phyloP scores from a whole-genome alignment of 1,140 invertebrate genomes.

The Drosophila sp. region DNA sequence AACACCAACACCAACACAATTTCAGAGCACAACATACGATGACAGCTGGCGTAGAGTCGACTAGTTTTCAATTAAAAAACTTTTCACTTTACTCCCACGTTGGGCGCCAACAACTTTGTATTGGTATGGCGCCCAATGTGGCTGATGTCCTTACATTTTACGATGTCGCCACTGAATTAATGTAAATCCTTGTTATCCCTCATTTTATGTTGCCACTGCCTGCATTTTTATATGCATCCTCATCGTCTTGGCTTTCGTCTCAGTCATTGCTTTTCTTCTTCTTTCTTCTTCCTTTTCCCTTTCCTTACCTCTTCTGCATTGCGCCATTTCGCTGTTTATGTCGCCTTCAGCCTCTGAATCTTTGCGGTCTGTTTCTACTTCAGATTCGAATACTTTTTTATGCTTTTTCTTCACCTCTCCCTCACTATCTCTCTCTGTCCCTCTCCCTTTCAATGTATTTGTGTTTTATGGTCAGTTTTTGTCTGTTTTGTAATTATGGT shows the following conservation, averaged over 20 bases:
- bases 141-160: constrained; percentile 33
- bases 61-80: constrained; percentile 60
- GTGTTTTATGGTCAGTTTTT: constrained; percentile 44
- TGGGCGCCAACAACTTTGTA: constrained; percentile 32
- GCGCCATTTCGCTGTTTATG: constrained; percentile 47
- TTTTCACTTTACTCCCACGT: constrained; percentile 38
- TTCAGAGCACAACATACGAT: neutral
- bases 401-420: constrained; percentile 6
- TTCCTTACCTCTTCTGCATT: constrained; percentile 34
- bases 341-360: constrained; percentile 25
- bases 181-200: constrained; percentile 63
- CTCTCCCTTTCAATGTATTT: constrained; percentile 14
- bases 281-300: neutral
- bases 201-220: constrained; percentile 55
- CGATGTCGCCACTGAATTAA: constrained; percentile 53
- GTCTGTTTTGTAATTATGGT: constrained; percentile 59
- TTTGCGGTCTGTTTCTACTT: constrained; percentile 43
- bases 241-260: constrained; percentile 1
- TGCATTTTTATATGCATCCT: constrained; percentile 47
- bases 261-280: neutral
- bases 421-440: neutral
- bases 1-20: neutral
- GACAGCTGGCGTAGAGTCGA: constrained; percentile 28
- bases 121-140: constrained; percentile 9
- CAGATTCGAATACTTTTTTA: constrained; percentile 47